A percentile compares a stretch with the other conserved stretches of the same genome.
phyloP scores from a whole-genome alignment of 2,797 vertebrate genomes.

The Esox masquinongy region DNA sequence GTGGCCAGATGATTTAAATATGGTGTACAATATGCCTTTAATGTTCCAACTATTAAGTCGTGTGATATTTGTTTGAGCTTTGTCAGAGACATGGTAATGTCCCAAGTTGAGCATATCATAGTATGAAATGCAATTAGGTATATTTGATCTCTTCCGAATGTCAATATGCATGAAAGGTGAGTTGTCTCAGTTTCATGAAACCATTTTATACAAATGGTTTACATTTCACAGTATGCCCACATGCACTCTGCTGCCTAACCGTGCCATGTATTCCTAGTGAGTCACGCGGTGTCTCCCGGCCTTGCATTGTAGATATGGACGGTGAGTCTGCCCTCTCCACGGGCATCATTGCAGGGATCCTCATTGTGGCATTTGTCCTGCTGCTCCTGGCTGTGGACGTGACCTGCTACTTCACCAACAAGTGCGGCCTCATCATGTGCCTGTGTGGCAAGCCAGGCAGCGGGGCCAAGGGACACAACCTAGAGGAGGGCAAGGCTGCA shows the following conservation, averaged over 20 bases:
- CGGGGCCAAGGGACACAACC: slow-evolving; percentile 88
- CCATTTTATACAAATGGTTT: slow-evolving; percentile 23
- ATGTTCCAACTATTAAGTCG: neutral
- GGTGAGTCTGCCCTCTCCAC: slow-evolving; percentile 83
- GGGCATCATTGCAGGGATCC: slow-evolving; percentile 91
- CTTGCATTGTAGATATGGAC: slow-evolving; percentile 76
- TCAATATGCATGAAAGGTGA: slow-evolving; percentile 58
- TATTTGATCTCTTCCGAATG: slow-evolving; percentile 31
- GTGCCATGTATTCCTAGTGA: neutral
- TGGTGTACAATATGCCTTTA: neutral
- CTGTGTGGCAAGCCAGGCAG: slow-evolving; percentile 91
- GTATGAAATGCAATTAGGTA: slow-evolving; percentile 19
- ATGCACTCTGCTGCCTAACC: neutral
- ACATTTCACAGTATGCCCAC: slow-evolving; percentile 17
- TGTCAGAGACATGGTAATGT: neutral
- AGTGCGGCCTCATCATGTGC: slow-evolving; percentile 98
- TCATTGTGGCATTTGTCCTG: slow-evolving; percentile 88
- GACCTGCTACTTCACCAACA: slow-evolving; percentile 98
- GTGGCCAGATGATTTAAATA: neutral
- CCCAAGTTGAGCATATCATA: neutral
- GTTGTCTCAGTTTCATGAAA: slow-evolving; percentile 53
- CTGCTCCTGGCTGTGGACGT: slow-evolving; percentile 93
- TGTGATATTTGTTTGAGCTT: neutral
- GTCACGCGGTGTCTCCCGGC: neutral
- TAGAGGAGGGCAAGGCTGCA: slow-evolving; percentile 92